phyloP scores from a whole-genome alignment of 2,113 vertebrate species.

The Callipepla squamata region DNA sequence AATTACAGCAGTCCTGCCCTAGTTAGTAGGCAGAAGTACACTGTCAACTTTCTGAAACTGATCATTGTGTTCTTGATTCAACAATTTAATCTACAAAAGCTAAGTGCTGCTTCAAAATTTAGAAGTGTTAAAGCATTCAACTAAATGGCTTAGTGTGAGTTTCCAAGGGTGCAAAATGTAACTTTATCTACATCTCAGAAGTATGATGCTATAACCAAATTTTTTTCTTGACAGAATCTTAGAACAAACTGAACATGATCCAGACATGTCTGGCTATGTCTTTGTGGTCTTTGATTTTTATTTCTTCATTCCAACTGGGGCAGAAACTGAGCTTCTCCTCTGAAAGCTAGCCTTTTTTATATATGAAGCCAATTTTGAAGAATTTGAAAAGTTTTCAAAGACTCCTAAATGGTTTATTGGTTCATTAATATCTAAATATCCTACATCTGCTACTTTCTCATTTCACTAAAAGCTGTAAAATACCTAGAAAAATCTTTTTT shows the following conservation, averaged over 20 bases:
- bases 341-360: neutral
- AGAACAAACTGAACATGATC: neutral
- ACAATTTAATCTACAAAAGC: neutral
- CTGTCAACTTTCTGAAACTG: neutral
- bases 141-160: neutral
- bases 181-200: neutral
- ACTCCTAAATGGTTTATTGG: neutral
- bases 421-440: neutral
- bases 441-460: neutral
- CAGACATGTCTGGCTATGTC: neutral
- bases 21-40: neutral
- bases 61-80: neutral
- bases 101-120: conserved; percentile 18
- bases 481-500: neutral
- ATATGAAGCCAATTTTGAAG: neutral
- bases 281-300: neutral
- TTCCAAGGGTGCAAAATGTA: neutral
- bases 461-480: neutral
- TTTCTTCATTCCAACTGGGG: neutral
- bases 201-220: neutral
- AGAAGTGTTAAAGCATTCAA: neutral
- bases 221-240: neutral
- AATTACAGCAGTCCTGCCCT: neutral
- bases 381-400: neutral
- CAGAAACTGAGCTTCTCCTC: neutral